A percentile compares a stretch with the other conserved stretches of the same genome.
phyloP scores from a whole-genome alignment of 2,113 vertebrate species.

The Ariopsis seemanni region DNA sequence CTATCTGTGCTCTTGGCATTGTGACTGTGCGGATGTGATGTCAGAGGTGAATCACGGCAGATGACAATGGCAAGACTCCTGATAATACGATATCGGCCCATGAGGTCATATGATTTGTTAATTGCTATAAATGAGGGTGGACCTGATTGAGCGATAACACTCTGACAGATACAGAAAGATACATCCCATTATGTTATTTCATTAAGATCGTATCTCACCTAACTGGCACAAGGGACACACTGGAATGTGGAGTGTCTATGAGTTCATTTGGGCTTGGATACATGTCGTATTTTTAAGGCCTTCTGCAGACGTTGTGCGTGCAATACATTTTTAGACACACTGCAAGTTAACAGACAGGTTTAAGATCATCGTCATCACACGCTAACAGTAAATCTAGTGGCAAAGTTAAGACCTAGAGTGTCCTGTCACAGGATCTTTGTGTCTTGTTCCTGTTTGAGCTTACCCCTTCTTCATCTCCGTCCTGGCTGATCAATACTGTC shows the following conservation, averaged over 20 bases:
- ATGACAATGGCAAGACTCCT: constrained; percentile 15
- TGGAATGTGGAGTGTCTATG: constrained; percentile 11
- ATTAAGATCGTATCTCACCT: constrained; percentile 14
- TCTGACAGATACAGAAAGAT: constrained; percentile 11
- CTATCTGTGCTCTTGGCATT: background rate
- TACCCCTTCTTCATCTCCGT: background rate
- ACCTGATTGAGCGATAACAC: background rate
- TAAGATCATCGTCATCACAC: background rate
- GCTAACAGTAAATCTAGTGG: background rate
- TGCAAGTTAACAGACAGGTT: background rate
- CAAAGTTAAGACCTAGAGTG: background rate
- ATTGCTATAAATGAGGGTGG: constrained; percentile 20
- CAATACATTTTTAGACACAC: background rate
- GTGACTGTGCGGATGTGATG: background rate
- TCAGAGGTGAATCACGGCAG: constrained; percentile 33
- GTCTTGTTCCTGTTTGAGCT: background rate
- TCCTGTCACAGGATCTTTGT: background rate
- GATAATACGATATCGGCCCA: background rate
- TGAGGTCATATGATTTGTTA: constrained; percentile 16
- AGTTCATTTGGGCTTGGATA: background rate
- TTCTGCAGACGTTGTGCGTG: background rate
- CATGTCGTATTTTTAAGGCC: background rate
- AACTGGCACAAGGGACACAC: background rate
- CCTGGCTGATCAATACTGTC: background rate
- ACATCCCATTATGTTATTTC: background rate